Evolutionary conservation across 2,797 vertebrate species (phyloP), one percentile per base, ranked within the genome.

Genomic region (Sebastes trivittatus): DNA sequence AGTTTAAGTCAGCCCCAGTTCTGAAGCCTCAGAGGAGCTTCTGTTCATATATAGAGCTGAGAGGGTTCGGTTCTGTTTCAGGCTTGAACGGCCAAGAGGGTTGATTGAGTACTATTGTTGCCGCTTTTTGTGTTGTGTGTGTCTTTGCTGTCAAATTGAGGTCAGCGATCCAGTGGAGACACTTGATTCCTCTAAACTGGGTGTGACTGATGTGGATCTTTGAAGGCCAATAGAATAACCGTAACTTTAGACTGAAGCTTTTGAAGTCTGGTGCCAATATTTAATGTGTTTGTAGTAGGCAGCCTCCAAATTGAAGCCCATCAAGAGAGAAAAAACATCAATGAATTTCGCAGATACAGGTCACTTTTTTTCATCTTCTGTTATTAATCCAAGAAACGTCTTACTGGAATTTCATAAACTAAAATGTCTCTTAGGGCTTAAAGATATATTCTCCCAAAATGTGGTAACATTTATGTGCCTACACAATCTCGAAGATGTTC

Each of bases 111-210:
- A 0, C 66, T 22, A 10, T 55, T 76, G 36, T 72, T 32, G 16
- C 27, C 5, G 22, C 6, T 68, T 52, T 74, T 11, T 11, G 38
- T 61, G 6, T 60, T 49, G 9, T 29, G 36, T 71, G 11, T 49
- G 20, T 49, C 29, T 77, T 42, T 42, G 72, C 32, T 32, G 36
- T 20, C 49, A 68, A 10, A 82, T 79, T 52, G 27, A 80, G 81
- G 83, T 77, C 81, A 81, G 66, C 16, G 34, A 29, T 46, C 71
- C 36, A 81, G 65, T 2, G 16, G 27, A 36, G 76, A 42, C 59
- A 82, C 58, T 49, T 11, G 75, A 87, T 58, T 80, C 78, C 80
- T 67, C 55, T 20, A 3, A 73, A 25, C 20, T 16, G 58, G 75
- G 60, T 27, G 69, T 32, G 68, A 49, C 63, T 59, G 34, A 58